phyloP scores from a whole-genome alignment of 2,113 vertebrate genomes.

The Melanotaenia duboulayi region DNA sequence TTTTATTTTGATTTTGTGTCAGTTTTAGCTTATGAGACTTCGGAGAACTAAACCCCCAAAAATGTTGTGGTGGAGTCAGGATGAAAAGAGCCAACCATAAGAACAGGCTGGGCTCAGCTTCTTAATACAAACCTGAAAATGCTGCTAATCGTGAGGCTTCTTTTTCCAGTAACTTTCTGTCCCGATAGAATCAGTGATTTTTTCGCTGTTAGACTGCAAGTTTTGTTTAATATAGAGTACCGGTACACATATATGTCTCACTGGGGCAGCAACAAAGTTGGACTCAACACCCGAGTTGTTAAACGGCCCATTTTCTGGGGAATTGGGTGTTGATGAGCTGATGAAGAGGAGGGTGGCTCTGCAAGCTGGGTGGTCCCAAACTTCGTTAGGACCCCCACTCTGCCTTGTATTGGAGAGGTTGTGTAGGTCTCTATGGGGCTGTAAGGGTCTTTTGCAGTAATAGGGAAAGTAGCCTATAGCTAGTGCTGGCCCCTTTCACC shows the following conservation, averaged over 20 bases:
- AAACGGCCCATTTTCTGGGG: slow-evolving; percentile 78
- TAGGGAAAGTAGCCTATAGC: slow-evolving; percentile 71
- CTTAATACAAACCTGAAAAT: slow-evolving; percentile 59
- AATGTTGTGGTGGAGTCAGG: slow-evolving; percentile 74
- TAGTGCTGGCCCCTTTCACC: slow-evolving; percentile 66
- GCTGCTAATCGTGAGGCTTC: slow-evolving; percentile 60
- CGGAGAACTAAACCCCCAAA: slow-evolving; percentile 77
- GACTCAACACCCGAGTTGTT: slow-evolving; percentile 60
- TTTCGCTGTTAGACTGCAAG: slow-evolving; percentile 36
- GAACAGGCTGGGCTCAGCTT: slow-evolving; percentile 48
- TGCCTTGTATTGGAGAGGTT: slow-evolving; percentile 63
- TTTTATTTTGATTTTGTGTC: slow-evolving; percentile 77
- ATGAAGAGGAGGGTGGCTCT: slow-evolving; percentile 78
- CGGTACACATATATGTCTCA: slow-evolving; percentile 35
- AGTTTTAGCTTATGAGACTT: slow-evolving; percentile 75
- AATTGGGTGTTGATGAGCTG: slow-evolving; percentile 83
- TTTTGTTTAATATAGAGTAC: slow-evolving; percentile 47
- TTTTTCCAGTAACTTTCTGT: slow-evolving; percentile 54
- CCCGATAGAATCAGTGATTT: slow-evolving; percentile 50
- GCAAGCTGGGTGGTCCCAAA: slow-evolving; percentile 76
- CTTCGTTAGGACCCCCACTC: slow-evolving; percentile 66
- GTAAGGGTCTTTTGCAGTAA: slow-evolving; percentile 72
- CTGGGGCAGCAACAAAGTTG: slow-evolving; percentile 56
- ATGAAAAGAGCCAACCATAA: slow-evolving; percentile 72
- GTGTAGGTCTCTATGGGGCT: slow-evolving; percentile 73